A percentile compares a stretch with the other conserved stretches of the same genome.
These are phyloP conservation scores for Nomada fucata DNA, from an alignment of 2,888 invertebrate species.

Conservation along the genomic window DNA sequence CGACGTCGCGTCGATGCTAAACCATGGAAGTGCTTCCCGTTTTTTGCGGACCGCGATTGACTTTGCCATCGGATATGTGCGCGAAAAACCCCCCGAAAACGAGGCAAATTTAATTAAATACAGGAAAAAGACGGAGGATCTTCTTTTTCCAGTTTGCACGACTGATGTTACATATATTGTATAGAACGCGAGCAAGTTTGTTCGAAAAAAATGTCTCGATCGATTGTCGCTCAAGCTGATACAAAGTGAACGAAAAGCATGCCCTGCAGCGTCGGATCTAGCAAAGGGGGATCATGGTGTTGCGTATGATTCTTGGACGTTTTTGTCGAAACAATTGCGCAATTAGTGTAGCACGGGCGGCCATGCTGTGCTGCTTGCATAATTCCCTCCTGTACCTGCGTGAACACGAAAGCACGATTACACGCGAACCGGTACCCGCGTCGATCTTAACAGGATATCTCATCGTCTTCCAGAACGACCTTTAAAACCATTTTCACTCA, in stretches of 20 bases:
- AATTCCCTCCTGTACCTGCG: conserved; percentile 70
- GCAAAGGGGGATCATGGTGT: neutral
- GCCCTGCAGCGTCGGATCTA: neutral
- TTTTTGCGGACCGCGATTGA: conserved; percentile 36
- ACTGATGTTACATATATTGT: too few species aligned
- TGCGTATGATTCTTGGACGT: conserved; percentile 9
- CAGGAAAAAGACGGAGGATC: too few species aligned
- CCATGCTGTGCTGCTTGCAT: conserved; percentile 60
- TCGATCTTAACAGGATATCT: conserved; percentile 53
- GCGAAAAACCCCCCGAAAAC: neutral
- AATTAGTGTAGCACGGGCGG: neutral
- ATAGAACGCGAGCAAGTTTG: too few species aligned
- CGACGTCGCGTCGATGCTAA: conserved; percentile 47
- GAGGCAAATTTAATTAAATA: too few species aligned
- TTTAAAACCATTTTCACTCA: conserved; percentile 49
- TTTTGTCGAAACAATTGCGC: conserved; percentile 26
- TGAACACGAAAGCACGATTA: conserved; percentile 68
- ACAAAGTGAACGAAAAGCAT: conserved; percentile 2
- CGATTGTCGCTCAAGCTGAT: conserved; percentile 1
- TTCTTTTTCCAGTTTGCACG: neutral
- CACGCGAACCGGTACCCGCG: conserved; percentile 48
- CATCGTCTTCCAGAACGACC: conserved; percentile 55
- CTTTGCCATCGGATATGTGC: conserved; percentile 30
- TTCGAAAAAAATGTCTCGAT: neutral
- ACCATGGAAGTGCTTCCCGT: conserved; percentile 43